Evolutionary conservation across 2,797 vertebrate genomes (phyloP).

Genomic region (Protonibea diacanthus): DNA sequence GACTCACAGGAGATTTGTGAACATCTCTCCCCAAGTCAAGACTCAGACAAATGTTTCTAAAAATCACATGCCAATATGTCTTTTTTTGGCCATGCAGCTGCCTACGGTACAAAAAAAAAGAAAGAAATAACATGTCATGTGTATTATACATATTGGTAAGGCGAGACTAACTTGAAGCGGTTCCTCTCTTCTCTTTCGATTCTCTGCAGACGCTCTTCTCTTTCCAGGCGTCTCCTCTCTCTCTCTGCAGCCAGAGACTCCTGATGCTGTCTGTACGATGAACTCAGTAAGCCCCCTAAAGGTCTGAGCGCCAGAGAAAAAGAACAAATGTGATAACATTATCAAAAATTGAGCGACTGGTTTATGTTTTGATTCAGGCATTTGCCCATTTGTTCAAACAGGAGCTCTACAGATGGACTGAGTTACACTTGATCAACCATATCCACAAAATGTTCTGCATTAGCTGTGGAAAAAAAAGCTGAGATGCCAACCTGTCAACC

Average conservation of each 20-base stretch:
- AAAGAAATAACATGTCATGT: constrained; percentile 9
- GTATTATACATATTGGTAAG: constrained; percentile 14
- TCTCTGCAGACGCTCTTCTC: constrained; percentile 94
- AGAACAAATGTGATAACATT: constrained; percentile 13
- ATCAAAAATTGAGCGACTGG: background rate
- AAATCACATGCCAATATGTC: constrained; percentile 14
- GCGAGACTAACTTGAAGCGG: constrained; percentile 91
- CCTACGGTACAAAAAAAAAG: constrained; percentile 16
- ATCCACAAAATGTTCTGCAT: background rate
- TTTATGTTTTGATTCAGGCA: constrained; percentile 24
- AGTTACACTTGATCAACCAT: constrained; percentile 1
- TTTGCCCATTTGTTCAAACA: constrained; percentile 8
- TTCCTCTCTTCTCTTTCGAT: constrained; percentile 97
- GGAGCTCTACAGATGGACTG: background rate
- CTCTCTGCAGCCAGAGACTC: constrained; percentile 94
- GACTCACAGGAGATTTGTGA: constrained; percentile 16
- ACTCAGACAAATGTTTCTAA: constrained; percentile 25
- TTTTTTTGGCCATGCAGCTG: constrained; percentile 21
- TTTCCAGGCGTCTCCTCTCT: constrained; percentile 92
- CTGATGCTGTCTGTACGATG: constrained; percentile 96
- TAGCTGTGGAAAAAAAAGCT: constrained; percentile 6
- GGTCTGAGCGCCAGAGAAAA: constrained; percentile 78
- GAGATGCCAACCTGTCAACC: constrained; percentile 85
- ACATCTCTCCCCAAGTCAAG: constrained; percentile 26
- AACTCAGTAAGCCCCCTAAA: constrained; percentile 91